These are phyloP conservation scores for Vipera latastei DNA, from an alignment of 2,797 vertebrate genomes.

Conservation along the genomic window DNA sequence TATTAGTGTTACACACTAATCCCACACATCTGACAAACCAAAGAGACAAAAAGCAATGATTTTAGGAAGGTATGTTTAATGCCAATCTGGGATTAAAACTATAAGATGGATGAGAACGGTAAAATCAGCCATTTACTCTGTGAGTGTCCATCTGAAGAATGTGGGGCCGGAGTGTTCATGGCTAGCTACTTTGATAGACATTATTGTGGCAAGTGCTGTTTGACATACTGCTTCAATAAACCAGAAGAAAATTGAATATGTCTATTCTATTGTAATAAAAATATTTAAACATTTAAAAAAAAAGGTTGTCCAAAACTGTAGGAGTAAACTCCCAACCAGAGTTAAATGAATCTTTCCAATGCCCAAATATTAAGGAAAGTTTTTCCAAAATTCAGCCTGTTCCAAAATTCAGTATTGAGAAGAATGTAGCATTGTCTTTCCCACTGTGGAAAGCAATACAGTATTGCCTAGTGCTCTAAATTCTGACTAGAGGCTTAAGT, in stretches of 20 bases:
- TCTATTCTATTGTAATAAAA: constrained; percentile 71
- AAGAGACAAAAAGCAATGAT: background rate
- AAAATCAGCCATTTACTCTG: constrained; percentile 95
- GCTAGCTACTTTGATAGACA: constrained; percentile 97
- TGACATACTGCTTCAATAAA: constrained; percentile 98
- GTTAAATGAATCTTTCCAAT: background rate
- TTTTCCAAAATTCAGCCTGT: background rate
- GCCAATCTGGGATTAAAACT: background rate
- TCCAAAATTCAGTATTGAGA: background rate
- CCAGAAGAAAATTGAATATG: constrained; percentile 92
- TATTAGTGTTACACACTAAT: background rate
- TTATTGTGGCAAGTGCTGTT: constrained; percentile 97
- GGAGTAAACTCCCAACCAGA: background rate
- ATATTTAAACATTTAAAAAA: background rate
- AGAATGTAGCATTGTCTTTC: background rate
- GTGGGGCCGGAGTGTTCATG: constrained; percentile 97
- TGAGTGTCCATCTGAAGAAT: constrained; percentile 96
- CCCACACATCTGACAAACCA: background rate
- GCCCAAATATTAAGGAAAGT: background rate
- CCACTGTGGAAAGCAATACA: background rate
- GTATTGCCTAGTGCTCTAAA: background rate
- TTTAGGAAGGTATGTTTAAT: background rate
- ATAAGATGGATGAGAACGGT: constrained; percentile 93
- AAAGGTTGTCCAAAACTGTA: background rate
- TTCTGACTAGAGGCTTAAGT: background rate